phyloP scores from a whole-genome alignment of 92 coral and sea anemone species.

The Parazoanthus darwini region DNA sequence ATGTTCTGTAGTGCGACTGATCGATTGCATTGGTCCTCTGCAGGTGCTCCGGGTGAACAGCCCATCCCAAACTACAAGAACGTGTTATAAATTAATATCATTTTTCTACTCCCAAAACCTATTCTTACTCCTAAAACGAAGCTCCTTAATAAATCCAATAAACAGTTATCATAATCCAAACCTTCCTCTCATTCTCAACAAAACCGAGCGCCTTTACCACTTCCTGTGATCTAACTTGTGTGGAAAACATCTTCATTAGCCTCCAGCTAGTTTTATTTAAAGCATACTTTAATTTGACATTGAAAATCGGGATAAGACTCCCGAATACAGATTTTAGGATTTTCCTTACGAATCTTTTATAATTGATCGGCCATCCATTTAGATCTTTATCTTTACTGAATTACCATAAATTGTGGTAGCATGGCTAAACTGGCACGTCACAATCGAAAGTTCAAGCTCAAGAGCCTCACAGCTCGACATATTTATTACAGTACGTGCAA shows the following conservation, averaged over 20 bases:
- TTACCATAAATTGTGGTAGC: too few relatives aligned
- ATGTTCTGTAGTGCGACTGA: slow-evolving; percentile 76
- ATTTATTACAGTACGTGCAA: too few relatives aligned
- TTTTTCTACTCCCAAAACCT: not conserved
- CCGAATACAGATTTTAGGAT: too few relatives aligned
- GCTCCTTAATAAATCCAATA: too few relatives aligned
- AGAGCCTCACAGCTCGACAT: too few relatives aligned
- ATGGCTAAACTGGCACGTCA: too few relatives aligned
- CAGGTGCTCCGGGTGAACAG: slow-evolving; percentile 71
- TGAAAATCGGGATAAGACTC: not conserved
- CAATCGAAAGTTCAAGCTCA: too few relatives aligned
- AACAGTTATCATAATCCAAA: too few relatives aligned
- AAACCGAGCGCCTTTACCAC: not conserved
- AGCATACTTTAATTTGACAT: not conserved
- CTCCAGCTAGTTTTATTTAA: not conserved
- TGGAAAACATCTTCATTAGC: too few relatives aligned
- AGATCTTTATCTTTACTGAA: not conserved
- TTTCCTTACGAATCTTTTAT: not conserved
- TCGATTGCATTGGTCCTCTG: slow-evolving; percentile 60
- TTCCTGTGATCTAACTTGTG: not conserved
- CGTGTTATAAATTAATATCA: slow-evolving; percentile 13
- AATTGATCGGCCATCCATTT: not conserved
- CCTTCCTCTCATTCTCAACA: not conserved
- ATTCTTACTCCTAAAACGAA: not conserved
- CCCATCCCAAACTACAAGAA: slow-evolving; percentile 53